Base-by-base conservation (phyloP, 2,113 vertebrate genomes). In the Sciurus niger region DNA sequence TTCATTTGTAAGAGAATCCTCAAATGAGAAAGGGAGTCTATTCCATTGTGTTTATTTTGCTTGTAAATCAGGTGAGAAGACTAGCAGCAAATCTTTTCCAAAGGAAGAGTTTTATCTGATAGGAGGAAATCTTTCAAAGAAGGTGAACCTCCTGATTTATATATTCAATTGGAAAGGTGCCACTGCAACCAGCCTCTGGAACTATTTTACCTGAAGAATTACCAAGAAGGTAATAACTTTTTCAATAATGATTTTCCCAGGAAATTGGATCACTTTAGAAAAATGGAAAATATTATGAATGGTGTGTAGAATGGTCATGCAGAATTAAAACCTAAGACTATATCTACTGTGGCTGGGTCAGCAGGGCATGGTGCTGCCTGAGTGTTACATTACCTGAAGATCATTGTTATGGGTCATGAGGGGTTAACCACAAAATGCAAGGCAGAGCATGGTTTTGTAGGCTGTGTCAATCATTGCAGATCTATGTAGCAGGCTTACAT, bases 201-300 rank as follows among this genome's bases (percentile, higher is more conserved):
- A 94, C 80, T 83, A 46, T 93, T 96, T 96, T 86, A 60, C 43
- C 86, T 89, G 78, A 96, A 93, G 55, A 91, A 96, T 93, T 90
- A 83, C 82, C 34, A 92, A 85, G 65, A 85, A 74, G 40, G 48
- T 91, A 85, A 74, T 94, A 92, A 63, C n/a, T 84, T 91, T 94
- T 51, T 89, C 82, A 94, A 82, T 68, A 93, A 91, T 65, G 48
- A 89, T 96, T 96, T 90, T 51, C 32, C 24, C 34, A 93, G 94
- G 85, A 96, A 96, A 96, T 94, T 96, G 78, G 37, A 96, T 85
- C 85, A 70, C 25, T 93, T 92, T 93, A 63, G n/a, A 95, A 96
- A 96, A 96, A 83, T 94, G 48, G 73, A 95, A 84, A 92, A 65
- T 83, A 84, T 78, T 95, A 93, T 94, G 46, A 96, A 87, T 79